A percentile compares a stretch with the other conserved stretches of the same genome.
phyloP scores from a whole-genome alignment of 2,797 vertebrate genomes.

The Arvicola amphibius region DNA sequence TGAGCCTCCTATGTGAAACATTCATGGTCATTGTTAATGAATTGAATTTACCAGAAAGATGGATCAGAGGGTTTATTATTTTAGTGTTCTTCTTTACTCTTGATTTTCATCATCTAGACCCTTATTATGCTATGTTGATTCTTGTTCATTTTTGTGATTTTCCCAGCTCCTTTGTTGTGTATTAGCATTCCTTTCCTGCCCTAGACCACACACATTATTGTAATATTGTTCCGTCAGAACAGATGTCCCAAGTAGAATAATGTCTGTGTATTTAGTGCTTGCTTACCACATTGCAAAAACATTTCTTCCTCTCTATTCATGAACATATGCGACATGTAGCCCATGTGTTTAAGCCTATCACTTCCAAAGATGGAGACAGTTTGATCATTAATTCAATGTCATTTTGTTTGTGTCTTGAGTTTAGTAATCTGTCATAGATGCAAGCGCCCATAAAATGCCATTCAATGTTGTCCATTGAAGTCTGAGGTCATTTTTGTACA shows the following conservation, averaged over 20 bases:
- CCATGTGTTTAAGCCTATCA: too few species aligned
- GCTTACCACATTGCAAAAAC: neutral
- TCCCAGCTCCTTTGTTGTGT: neutral
- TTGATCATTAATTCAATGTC: neutral
- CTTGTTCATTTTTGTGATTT: neutral
- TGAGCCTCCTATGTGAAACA: neutral
- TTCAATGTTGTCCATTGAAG: too few species aligned
- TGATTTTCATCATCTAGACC: too few species aligned
- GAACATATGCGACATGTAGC: too few species aligned
- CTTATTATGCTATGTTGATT: neutral
- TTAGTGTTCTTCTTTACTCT: too few species aligned
- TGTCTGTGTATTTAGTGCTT: too few species aligned
- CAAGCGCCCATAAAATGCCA: neutral
- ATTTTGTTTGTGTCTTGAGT: neutral
- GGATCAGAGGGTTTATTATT: neutral
- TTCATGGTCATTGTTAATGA: too few species aligned
- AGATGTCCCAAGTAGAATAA: neutral
- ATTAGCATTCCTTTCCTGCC: neutral
- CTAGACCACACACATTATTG: neutral
- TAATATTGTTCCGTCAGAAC: neutral
- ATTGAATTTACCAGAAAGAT: too few species aligned
- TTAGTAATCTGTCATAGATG: neutral
- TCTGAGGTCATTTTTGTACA: neutral
- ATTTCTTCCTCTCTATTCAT: neutral
- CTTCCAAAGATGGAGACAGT: neutral